Evolutionary conservation across 2,113 vertebrate species (phyloP).

Genomic region (Oryzias melastigma): DNA sequence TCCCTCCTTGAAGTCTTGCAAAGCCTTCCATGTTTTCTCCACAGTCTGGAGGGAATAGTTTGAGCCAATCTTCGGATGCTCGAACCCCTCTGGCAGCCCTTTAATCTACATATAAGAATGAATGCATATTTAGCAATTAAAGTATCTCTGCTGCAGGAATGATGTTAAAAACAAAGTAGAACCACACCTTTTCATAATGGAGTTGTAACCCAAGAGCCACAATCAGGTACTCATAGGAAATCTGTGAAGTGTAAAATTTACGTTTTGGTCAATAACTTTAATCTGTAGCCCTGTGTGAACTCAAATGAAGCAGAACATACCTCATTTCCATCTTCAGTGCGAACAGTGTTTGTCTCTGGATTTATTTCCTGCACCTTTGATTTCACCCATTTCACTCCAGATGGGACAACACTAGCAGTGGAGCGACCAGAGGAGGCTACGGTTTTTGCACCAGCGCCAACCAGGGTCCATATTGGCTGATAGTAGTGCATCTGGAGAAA

Average conservation of each 20-base stretch:
- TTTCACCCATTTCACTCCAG: slow-evolving; percentile 90
- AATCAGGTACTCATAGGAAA: slow-evolving; percentile 94
- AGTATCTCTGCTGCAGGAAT: neutral
- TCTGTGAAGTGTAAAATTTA: slow-evolving; percentile 68
- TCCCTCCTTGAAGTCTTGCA: slow-evolving; percentile 90
- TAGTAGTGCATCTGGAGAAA: slow-evolving; percentile 83
- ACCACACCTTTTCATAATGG: slow-evolving; percentile 89
- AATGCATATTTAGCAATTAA: neutral
- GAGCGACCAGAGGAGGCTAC: slow-evolving; percentile 79
- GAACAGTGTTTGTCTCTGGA: slow-evolving; percentile 85
- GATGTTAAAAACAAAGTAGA: neutral
- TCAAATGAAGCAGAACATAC: slow-evolving; percentile 64
- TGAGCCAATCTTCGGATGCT: slow-evolving; percentile 89
- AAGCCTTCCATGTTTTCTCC: slow-evolving; percentile 92
- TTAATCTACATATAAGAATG: slow-evolving; percentile 81
- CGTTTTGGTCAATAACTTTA: too few relatives aligned
- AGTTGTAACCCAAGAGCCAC: slow-evolving; percentile 92
- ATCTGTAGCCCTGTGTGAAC: too few relatives aligned
- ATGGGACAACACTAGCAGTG: slow-evolving; percentile 83
- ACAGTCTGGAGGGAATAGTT: slow-evolving; percentile 91
- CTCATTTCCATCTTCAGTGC: slow-evolving; percentile 80
- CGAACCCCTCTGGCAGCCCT: slow-evolving; percentile 92
- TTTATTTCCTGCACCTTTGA: slow-evolving; percentile 84
- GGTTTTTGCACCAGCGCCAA: slow-evolving; percentile 90
- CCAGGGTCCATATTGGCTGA: slow-evolving; percentile 95